Base-by-base conservation (phyloP, 2,888 invertebrate species). In the Stictocephala bisonia region DNA sequence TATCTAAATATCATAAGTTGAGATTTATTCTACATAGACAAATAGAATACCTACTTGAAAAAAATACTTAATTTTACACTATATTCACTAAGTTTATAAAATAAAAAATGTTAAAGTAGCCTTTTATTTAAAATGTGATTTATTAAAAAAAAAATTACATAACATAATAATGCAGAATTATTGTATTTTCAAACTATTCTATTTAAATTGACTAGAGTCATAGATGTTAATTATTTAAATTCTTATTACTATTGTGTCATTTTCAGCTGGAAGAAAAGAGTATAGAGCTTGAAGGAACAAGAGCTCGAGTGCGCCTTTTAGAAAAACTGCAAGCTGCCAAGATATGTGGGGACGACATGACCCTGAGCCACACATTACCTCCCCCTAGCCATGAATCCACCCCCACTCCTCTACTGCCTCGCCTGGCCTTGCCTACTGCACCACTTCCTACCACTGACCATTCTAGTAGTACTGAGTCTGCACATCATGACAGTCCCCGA, bases 271-370 rank as follows among this genome's bases (percentile, higher is more conserved):
- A 93, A 84, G 93, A 94, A 83, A 90, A 91, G 82, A 92, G 90
- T 81, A 93, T 94, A 80, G 93, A 94, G 83, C 81, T 94, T 80
- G 94, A 94, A 83, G 93, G 93, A n/a, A 92, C 93, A 15, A 87
- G 89, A 76, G 93, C 93, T 0, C 88, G 90, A 73, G 87, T 93
- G 72, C 88, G 93, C n/a, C 88, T 93, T 77, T 84, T 93, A 76
- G 93, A 93, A 81, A 86, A 89, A 77, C 82, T 84, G 58, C 84
- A 85, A 78, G 83, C 84, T 82, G 56, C 84, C 83, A 73, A 82
- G 58, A 58, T 72, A 20, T 44, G 71, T 6, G 64, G 64, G 9
- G 51, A 71, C 20, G 13, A 60, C 56, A 60, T 18, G 3, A 56
- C 27, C 22, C 72, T 70, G 66, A 73, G 68, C 66, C 58, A 68